phyloP scores from a whole-genome alignment of 2,113 vertebrate genomes.

The Aix galericulata region DNA sequence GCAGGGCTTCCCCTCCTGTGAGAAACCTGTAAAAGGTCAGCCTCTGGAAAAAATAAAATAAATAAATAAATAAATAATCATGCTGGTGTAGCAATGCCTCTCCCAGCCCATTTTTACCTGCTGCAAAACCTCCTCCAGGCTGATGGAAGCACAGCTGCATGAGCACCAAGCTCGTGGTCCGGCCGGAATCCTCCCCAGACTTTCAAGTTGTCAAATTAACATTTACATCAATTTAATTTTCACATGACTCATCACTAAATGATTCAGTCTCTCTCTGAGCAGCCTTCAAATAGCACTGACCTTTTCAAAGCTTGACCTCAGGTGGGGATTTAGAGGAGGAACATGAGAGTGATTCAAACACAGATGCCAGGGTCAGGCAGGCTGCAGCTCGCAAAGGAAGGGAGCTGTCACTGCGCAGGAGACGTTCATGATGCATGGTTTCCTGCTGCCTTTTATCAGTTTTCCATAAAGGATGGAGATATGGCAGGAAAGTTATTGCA shows the following conservation, averaged over 20 bases:
- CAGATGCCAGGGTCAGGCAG: constrained; percentile 21
- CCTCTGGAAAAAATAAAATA: not conserved
- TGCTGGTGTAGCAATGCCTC: not conserved
- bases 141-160: not conserved
- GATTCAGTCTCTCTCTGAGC: constrained; percentile 51
- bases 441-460: not conserved
- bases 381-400: not conserved
- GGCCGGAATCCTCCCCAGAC: not conserved
- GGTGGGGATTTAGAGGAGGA: constrained; percentile 43
- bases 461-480: not conserved
- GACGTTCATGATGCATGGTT: not conserved
- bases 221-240: constrained; percentile 63
- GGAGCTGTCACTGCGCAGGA: not conserved
- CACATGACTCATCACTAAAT: constrained; percentile 58
- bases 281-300: constrained; percentile 55
- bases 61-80: not conserved
- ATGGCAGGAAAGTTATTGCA: not conserved
- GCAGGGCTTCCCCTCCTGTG: not conserved
- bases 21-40: not conserved
- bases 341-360: not conserved
- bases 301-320: constrained; percentile 64
- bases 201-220: constrained; percentile 34
- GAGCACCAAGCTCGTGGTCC: not conserved
- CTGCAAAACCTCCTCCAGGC: not conserved
- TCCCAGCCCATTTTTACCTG: not conserved